phyloP scores from a whole-genome alignment of 2,797 vertebrate genomes.

The Macrochelys suwanniensis region DNA sequence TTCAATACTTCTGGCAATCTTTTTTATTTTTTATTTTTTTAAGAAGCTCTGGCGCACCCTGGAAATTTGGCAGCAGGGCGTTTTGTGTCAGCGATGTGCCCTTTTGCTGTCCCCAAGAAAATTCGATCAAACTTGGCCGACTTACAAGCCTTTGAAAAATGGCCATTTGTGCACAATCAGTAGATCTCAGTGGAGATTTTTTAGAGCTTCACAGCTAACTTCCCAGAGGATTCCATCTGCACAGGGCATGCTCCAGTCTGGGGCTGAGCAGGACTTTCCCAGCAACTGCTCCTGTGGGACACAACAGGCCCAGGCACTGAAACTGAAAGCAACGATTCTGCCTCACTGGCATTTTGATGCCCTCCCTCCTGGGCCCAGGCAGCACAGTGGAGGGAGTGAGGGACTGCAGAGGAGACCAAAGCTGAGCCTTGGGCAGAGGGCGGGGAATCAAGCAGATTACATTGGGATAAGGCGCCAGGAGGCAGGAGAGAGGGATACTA shows the following conservation, averaged over 20 bases:
- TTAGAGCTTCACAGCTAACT: neutral
- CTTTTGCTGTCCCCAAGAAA: neutral
- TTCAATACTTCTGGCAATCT: neutral
- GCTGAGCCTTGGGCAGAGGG: neutral
- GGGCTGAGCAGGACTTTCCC: neutral
- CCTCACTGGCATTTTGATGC: neutral
- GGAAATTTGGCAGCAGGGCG: neutral
- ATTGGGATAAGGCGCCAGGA: neutral
- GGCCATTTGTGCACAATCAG: neutral
- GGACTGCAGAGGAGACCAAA: neutral
- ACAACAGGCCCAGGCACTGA: too few species aligned
- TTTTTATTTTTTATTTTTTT: neutral
- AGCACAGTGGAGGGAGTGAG: neutral
- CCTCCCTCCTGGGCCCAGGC: accelerated
- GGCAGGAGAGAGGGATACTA: neutral
- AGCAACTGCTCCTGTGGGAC: neutral
- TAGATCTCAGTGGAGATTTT: neutral
- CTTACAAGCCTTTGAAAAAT: neutral
- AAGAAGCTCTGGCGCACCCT: neutral
- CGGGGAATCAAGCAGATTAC: neutral
- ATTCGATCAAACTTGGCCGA: neutral
- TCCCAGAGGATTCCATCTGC: neutral
- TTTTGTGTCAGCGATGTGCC: neutral
- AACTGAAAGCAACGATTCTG: neutral
- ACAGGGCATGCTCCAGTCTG: neutral